Evolutionary conservation across 2,113 vertebrate genomes (phyloP).

Genomic region (Oryzias melastigma): DNA sequence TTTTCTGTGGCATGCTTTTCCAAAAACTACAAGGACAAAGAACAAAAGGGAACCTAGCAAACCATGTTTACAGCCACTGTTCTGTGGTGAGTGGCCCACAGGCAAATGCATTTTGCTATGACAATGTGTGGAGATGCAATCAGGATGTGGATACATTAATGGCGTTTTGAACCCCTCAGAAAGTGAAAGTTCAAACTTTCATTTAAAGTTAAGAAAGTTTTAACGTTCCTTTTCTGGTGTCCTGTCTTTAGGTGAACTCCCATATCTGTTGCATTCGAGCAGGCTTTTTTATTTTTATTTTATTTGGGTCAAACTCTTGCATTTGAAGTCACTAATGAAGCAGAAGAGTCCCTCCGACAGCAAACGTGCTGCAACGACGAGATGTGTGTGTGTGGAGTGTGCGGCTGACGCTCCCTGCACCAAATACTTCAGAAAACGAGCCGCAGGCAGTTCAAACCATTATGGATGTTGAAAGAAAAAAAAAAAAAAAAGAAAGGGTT

Average conservation of each 20-base stretch:
- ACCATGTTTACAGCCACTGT: too few species aligned
- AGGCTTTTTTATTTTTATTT: background rate
- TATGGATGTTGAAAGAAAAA: conserved; percentile 52
- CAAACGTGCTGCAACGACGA: conserved; percentile 10
- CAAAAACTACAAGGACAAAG: too few species aligned
- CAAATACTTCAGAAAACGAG: conserved; percentile 41
- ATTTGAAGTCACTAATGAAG: conserved; percentile 13
- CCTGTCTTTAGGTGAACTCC: background rate
- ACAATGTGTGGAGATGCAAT: too few species aligned
- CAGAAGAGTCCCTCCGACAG: background rate
- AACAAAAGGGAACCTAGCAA: too few species aligned
- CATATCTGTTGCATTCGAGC: background rate
- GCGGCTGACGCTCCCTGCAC: conserved; percentile 33
- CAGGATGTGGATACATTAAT: too few species aligned
- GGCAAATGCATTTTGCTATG: too few species aligned
- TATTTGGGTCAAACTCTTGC: background rate
- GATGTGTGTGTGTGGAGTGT: background rate
- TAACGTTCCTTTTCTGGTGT: background rate
- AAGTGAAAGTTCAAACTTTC: too few species aligned
- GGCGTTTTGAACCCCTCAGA: too few species aligned
- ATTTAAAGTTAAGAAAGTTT: too few species aligned
- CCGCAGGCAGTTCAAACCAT: conserved; percentile 47
- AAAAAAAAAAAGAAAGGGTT: conserved; percentile 53
- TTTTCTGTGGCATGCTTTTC: too few species aligned
- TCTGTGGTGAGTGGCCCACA: too few species aligned